A percentile compares a stretch with the other conserved stretches of the same genome.
Conservation (phyloP, 2,888 invertebrate genomes). For the Brachypalpus laphriformis region DNA sequence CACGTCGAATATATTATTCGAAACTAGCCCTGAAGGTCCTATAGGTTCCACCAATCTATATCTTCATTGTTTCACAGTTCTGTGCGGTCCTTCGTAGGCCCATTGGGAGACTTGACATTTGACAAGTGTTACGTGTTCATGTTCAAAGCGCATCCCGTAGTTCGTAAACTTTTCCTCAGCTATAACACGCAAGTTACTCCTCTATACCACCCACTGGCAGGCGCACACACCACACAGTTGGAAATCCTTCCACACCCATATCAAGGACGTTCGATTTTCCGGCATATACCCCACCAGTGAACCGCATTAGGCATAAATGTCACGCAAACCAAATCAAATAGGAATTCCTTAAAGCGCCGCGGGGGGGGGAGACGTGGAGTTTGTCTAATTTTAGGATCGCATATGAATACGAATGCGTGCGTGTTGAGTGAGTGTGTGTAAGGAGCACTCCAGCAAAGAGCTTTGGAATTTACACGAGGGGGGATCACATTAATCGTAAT, state of each 20-base stretch:
- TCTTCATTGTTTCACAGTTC: neutral
- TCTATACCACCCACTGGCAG: neutral
- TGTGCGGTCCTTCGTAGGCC: neutral
- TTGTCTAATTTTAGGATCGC: neutral
- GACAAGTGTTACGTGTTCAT: slow-evolving; percentile 43
- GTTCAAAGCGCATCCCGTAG: neutral
- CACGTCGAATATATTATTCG: slow-evolving; percentile 24
- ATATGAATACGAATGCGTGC: slow-evolving; percentile 44
- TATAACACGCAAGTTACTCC: neutral
- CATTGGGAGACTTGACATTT: slow-evolving; percentile 21
- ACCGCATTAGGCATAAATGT: slow-evolving; percentile 56
- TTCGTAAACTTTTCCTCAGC: neutral
- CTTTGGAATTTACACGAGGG: slow-evolving; percentile 26
- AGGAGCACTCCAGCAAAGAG: slow-evolving; percentile 23
- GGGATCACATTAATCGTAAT: slow-evolving; percentile 57
- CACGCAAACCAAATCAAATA: slow-evolving; percentile 68
- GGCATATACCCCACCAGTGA: neutral
- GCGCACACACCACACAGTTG: neutral
- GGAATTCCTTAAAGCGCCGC: slow-evolving; percentile 21
- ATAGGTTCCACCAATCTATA: neutral
- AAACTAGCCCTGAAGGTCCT: slow-evolving; percentile 14
- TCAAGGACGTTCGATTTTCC: slow-evolving; percentile 44
- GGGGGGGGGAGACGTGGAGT: neutral
- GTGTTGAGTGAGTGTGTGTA: slow-evolving; percentile 6
- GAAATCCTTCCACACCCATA: slow-evolving; percentile 4